Conservation (phyloP, 2,888 invertebrate genomes). For the Alloplasta piceator region DNA sequence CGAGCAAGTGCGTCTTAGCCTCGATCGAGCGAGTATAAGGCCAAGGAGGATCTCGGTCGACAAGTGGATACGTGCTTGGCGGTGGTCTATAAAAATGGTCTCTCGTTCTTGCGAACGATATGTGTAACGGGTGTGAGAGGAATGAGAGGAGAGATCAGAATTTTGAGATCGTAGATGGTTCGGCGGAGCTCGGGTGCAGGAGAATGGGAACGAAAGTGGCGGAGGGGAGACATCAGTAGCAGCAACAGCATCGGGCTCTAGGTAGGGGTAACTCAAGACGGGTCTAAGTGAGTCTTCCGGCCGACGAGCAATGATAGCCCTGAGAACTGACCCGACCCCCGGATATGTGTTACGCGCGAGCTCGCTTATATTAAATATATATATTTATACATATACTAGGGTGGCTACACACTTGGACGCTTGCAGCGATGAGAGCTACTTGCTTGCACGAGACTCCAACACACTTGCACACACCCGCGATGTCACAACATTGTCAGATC, state of each 20-base stretch:
- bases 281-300: constrained; percentile 84
- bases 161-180: constrained; percentile 37
- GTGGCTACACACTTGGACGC: constrained; percentile 48
- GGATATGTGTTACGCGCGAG: constrained; percentile 81
- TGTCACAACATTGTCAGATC: constrained; percentile 79
- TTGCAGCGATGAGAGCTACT: constrained; percentile 54
- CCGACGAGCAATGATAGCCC: constrained; percentile 83
- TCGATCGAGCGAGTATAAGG: constrained; percentile 16
- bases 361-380: constrained; percentile 70
- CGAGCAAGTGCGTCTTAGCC: constrained; percentile 38
- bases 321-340: constrained; percentile 83
- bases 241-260: constrained; percentile 60
- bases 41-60: constrained; percentile 52
- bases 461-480: constrained; percentile 65
- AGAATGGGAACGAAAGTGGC: constrained; percentile 42
- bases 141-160: constrained; percentile 26
- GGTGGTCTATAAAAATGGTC: constrained; percentile 12
- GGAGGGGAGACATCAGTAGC: constrained; percentile 33
- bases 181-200: constrained; percentile 13
- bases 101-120: constrained; percentile 13
- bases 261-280: constrained; percentile 83
- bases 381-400: not conserved
- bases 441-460: constrained; percentile 64
- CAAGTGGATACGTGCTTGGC: constrained; percentile 33
- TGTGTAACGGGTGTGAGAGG: not conserved